Base-by-base conservation (phyloP, 2,888 invertebrate genomes). In the Allophyes oxyacanthae region DNA sequence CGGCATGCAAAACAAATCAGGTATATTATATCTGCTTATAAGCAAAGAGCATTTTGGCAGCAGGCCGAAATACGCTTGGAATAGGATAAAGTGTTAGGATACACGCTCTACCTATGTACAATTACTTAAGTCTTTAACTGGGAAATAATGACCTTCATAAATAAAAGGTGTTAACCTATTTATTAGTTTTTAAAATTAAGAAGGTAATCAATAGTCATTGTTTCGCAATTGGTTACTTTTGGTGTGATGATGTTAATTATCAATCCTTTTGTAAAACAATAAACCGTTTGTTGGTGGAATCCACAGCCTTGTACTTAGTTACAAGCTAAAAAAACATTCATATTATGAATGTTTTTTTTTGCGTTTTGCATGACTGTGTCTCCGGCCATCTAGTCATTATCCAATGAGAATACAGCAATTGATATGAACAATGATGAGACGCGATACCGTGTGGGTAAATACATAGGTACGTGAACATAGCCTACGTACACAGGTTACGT, bases 341-440 rank as follows among this genome's bases (percentile, higher is more conserved):
- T n/a, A n/a, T n/a, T n/a, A 76, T 77, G 74, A 75, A 78, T 79
- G 79, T 32, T 84, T 87, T 86, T 87, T 86, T 77, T 79, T 83
- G 77, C 72, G 70, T 65, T 78, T 83, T 74, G 78, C 80, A 81
- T 83, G 82, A 80, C 75, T 80, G 79, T 80, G 79, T 73, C 70
- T 70, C 74, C 64, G 71, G 70, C 72, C 70, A 76, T 70, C 74
- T 70, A 75, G 79, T 82, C 78, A 85, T 86, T 88, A 86, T 83
- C 78, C 81, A 84, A 85, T 89, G 86, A 84, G 85, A 89, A 90
- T 83, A 78, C 68, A 71, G 79, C 81, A 85, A 86, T 86, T 85
- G 85, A 82, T 79, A 80, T 75, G 80, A 86, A 91, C 90, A 91
- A 91, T 90, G 87, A 86, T 78, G 70, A 83, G 81, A 78, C 78